Evolutionary conservation across 2,888 invertebrate genomes (phyloP).

Genomic region (Pollenia angustigena): DNA sequence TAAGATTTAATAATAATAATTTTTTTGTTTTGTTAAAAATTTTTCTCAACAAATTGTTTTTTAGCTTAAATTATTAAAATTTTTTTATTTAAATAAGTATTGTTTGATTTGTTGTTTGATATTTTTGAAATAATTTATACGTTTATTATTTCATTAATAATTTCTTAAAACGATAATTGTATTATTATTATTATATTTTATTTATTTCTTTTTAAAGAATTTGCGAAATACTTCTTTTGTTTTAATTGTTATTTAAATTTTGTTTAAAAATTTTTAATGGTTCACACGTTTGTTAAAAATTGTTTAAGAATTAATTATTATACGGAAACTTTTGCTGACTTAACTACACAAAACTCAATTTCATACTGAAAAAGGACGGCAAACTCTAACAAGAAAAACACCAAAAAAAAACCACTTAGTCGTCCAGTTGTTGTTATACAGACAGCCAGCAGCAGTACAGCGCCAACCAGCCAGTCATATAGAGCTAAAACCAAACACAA

Average conservation of each 20-base stretch:
- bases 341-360: slow-evolving; percentile 85
- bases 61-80: slow-evolving; percentile 15
- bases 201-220: slow-evolving; percentile 31
- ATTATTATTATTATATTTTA: slow-evolving; percentile 41
- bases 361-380: slow-evolving; percentile 84
- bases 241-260: slow-evolving; percentile 59
- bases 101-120: slow-evolving; percentile 42
- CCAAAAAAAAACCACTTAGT: slow-evolving; percentile 66
- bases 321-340: slow-evolving; percentile 84
- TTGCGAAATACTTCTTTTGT: slow-evolving; percentile 41
- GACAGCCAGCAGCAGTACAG: slow-evolving; percentile 56
- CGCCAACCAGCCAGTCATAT: slow-evolving; percentile 68
- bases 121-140: neutral
- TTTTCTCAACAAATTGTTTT: slow-evolving; percentile 41
- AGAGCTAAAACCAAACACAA: slow-evolving; percentile 66
- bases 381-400: slow-evolving; percentile 79
- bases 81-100: slow-evolving; percentile 6
- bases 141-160: slow-evolving; percentile 10
- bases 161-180: slow-evolving; percentile 37
- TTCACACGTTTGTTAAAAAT: slow-evolving; percentile 68
- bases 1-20: slow-evolving; percentile 3
- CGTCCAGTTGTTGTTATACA: slow-evolving; percentile 70
- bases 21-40: neutral
- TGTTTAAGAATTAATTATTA: slow-evolving; percentile 77
- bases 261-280: slow-evolving; percentile 60